Evolutionary conservation across 2,888 invertebrate species (phyloP), one percentile per base, ranked within the genome.

Genomic region (Phrixothrix hirtus): DNA sequence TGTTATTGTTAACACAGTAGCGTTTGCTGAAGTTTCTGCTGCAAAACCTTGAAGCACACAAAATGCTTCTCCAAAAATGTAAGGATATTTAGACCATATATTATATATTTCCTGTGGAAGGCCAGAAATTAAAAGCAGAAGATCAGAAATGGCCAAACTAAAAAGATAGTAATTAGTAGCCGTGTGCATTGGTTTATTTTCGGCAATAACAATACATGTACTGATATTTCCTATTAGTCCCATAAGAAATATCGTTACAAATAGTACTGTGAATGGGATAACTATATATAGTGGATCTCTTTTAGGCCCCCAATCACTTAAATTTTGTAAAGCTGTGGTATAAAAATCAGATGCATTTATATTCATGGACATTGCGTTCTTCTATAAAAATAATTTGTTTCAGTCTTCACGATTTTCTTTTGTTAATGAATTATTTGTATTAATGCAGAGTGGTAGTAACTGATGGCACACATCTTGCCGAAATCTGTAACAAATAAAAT

Each of bases 101-200:
- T 79, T 79, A 69, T 89, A 85, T 47, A 91, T 79, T 69, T 94
- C 93, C 39, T 87, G 82, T 0, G 93, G 93, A 60, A 93, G 76
- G 3, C 93, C 93, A 66, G 87, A 83, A 3, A 87, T 72, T 17
- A 90, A 76, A 6, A 90, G 77, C 36, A 89, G 77, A 6, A 90
- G 75, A 73, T 91, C 91, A 1, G 89, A 88, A n/a, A 89, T 80
- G 0, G 91, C 88, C 56, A 90, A 77, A 67, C 87, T 88, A 77
- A 90, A 88, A 17, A 91, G 78, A 69, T 91, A 91, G 71, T 87
- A 90, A 75, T 91, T 91, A 3, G 90, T 91, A 1, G 89, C 87
- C 0, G 89, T 90, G 73, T 89, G 89, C 90, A 91, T 90, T 55
- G 87, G 86, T 47, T 83, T 81, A 69, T 89, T 90, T 37, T 82